Evolutionary conservation across 2,797 vertebrate species (phyloP).

Genomic region (Hippocampus kuda): DNA sequence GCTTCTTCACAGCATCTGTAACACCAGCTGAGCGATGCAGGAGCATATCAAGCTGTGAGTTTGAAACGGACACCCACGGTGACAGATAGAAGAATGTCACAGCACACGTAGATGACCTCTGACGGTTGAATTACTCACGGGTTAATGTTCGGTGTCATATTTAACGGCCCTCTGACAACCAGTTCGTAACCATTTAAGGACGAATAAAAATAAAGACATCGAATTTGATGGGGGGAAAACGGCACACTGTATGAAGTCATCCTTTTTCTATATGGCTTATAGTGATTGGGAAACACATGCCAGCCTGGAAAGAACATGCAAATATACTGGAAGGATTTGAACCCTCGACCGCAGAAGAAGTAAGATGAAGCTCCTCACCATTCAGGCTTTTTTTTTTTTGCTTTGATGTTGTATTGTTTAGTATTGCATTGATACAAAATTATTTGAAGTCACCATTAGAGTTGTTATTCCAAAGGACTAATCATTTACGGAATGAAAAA

Average conservation of each 20-base stretch:
- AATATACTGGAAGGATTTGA: neutral
- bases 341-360: neutral
- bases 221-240: neutral
- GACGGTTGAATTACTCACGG: slow-evolving; percentile 39
- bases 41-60: slow-evolving; percentile 40
- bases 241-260: neutral
- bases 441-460: neutral
- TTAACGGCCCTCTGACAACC: neutral
- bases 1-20: slow-evolving; percentile 40
- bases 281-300: neutral
- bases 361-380: neutral
- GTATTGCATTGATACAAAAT: neutral
- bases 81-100: slow-evolving; percentile 40
- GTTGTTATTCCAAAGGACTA: neutral
- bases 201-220: neutral
- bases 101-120: slow-evolving; percentile 54
- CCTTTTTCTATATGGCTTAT: neutral
- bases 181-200: neutral
- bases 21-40: slow-evolving; percentile 41
- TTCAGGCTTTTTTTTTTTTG: too few relatives aligned
- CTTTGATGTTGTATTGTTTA: neutral
- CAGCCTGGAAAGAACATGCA: neutral
- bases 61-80: slow-evolving; percentile 52
- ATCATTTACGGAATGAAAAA: slow-evolving; percentile 3
- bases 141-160: neutral